phyloP scores from a whole-genome alignment of 2,888 invertebrate genomes.

The Notodonta dromedarius region DNA sequence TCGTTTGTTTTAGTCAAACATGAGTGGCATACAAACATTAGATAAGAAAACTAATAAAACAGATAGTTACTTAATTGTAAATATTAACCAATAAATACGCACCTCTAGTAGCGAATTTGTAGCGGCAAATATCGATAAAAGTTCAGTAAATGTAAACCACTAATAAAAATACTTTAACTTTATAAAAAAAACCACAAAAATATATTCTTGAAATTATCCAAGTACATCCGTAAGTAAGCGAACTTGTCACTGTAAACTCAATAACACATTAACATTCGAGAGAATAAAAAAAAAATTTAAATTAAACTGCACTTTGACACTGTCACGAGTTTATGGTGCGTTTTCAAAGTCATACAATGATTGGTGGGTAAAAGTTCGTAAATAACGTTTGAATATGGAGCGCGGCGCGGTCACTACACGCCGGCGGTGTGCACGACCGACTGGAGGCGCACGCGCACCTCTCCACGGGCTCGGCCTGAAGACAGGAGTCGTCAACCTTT shows the following conservation, averaged over 20 bases:
- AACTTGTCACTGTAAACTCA: constrained; percentile 65
- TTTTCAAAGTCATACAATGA: constrained; percentile 45
- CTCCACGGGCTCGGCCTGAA: constrained; percentile 56
- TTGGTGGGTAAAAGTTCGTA: constrained; percentile 62
- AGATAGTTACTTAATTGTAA: constrained; percentile 7
- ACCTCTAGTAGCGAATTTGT: constrained; percentile 22
- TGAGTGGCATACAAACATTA: not conserved
- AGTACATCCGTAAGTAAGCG: constrained; percentile 53
- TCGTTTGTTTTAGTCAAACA: not conserved
- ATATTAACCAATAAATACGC: constrained; percentile 33
- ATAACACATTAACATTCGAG: constrained; percentile 42
- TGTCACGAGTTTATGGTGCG: constrained; percentile 38
- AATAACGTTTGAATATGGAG: constrained; percentile 50
- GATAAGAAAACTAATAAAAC: not conserved
- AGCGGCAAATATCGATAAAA: not conserved
- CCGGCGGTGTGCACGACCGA: constrained; percentile 72
- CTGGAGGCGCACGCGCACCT: constrained; percentile 77
- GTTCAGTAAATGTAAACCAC: constrained; percentile 26
- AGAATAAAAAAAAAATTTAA: constrained; percentile 35
- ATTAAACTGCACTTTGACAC: constrained; percentile 52
- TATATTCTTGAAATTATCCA: constrained; percentile 37
- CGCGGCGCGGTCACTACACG: constrained; percentile 59
- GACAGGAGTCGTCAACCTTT: constrained; percentile 62
- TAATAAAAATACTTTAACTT: constrained; percentile 15
- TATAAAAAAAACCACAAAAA: constrained; percentile 29